Base-by-base conservation (phyloP, 2,888 invertebrate genomes). In the Schrankia costaestrigalis region DNA sequence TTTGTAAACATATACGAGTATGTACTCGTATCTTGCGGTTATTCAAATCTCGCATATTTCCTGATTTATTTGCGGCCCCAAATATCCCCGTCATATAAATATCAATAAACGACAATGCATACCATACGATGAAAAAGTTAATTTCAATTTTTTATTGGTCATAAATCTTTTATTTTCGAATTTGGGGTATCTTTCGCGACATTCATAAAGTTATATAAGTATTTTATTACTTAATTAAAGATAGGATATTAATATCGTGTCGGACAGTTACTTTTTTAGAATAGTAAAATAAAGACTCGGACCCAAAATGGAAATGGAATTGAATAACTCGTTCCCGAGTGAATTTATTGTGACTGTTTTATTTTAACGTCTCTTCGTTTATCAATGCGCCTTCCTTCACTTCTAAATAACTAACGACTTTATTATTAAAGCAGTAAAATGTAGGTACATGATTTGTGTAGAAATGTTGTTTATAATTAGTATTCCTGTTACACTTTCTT, bases 271-370 rank as follows among this genome's bases (percentile, higher is more conserved):
- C 10, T 39, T 40, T 40, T 55, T 48, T 34, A 26, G 36, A 36
- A 34, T 41, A 29, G 25, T 41, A 39, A 46, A 37, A 31, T 50
- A 38, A 31, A 23, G 35, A 35, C 14, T 37, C 18, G 8, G 11
- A 2, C 24, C 28, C 11, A 34, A 55, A 55, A 37, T 44, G 34
- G 30, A 50, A 31, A 32, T 7, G 12, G 34, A 50, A 44, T 50
- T 37, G 40, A 40, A 31, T 27, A 37, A 50, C 32, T 55, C 33
- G 35, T 41, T 37, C 14, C 10, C 14, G 10, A 11, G 13, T 33
- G 19, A 55, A 50, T 55, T 55, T 44, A 50, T 55, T n/a, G 31
- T 45, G 51, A 50, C 40, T 10, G 35, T 45, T 55, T 44, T 55
- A 55, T 45, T 19, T 35, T 38, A 23, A 27, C 38, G 26, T 38